A percentile compares a stretch with the other conserved stretches of the same genome.
Conservation (phyloP, 2,888 invertebrate species). For the Ectropis crepuscularia region DNA sequence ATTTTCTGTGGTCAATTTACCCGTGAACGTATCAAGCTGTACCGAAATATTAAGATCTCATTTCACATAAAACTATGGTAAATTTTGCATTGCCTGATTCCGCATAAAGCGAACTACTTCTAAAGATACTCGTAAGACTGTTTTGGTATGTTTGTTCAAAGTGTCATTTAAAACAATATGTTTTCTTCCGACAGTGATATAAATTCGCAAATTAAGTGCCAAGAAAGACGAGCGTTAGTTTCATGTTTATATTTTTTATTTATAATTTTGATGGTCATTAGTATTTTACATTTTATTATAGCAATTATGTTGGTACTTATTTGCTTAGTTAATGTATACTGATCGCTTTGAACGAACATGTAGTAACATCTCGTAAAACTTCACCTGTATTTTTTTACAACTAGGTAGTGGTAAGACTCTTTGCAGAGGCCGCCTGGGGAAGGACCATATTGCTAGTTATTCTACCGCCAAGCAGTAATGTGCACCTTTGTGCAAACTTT, state of each 20-base stretch:
- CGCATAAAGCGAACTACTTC: background rate
- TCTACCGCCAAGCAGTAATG: too few relatives aligned
- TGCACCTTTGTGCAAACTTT: too few relatives aligned
- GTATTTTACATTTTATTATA: too few relatives aligned
- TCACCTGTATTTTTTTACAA: background rate
- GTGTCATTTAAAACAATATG: constrained; percentile 34
- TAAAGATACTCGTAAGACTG: too few relatives aligned
- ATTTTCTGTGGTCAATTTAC: too few relatives aligned
- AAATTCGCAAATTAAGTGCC: constrained; percentile 52
- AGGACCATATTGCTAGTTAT: too few relatives aligned
- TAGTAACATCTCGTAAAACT: background rate
- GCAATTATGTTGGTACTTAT: background rate
- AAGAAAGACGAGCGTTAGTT: constrained; percentile 55
- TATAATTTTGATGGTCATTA: background rate
- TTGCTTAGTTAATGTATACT: constrained; percentile 8
- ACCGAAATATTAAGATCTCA: too few relatives aligned
- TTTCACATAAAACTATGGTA: too few relatives aligned
- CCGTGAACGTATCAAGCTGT: too few relatives aligned
- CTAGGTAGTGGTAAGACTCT: background rate
- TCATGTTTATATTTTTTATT: constrained; percentile 1
- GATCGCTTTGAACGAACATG: constrained; percentile 44
- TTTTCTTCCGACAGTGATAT: constrained; percentile 60
- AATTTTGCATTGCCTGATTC: too few relatives aligned
- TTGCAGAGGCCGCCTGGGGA: too few relatives aligned
- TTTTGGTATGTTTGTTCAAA: constrained; percentile 45